Evolutionary conservation across 1,140 invertebrate species (phyloP).

Genomic region (Musca vetustissima): DNA sequence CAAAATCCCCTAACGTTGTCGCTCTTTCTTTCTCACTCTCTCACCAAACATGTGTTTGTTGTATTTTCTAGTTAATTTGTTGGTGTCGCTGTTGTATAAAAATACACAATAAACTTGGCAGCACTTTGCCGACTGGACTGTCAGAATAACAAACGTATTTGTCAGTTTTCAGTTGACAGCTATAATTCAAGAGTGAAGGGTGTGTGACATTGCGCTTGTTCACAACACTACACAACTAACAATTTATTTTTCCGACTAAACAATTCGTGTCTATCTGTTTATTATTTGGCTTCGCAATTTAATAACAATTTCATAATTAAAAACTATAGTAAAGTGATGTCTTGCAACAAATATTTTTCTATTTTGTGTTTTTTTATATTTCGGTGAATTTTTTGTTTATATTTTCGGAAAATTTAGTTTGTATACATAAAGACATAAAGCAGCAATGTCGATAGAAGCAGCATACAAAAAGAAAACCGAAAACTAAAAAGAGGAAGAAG

Average conservation of each 20-base stretch:
- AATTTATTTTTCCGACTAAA: too few species aligned
- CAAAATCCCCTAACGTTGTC: background rate
- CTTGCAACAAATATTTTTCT: too few species aligned
- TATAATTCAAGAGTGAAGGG: constrained; percentile 23
- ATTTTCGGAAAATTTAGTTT: background rate
- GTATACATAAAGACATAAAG: background rate
- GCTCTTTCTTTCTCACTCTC: background rate
- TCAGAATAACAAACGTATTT: constrained; percentile 16
- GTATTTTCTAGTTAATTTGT: too few species aligned
- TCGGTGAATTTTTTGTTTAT: constrained; percentile 3
- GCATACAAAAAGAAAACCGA: background rate
- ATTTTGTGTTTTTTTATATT: background rate
- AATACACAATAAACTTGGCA: constrained; percentile 1
- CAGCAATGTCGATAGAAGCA: background rate
- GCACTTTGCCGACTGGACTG: background rate
- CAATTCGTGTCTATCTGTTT: too few species aligned
- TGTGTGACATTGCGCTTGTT: constrained; percentile 17
- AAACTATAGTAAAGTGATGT: too few species aligned
- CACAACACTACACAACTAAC: background rate
- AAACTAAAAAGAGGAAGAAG: constrained; percentile 4
- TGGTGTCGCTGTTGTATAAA: too few species aligned
- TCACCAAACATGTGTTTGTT: background rate
- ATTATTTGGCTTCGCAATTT: too few species aligned
- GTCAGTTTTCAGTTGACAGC: constrained; percentile 20
- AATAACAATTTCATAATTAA: too few species aligned